A percentile compares a stretch with the other conserved stretches of the same genome.
phyloP scores from a whole-genome alignment of 2,888 invertebrate species.

The Sceliomorpha sp. region DNA sequence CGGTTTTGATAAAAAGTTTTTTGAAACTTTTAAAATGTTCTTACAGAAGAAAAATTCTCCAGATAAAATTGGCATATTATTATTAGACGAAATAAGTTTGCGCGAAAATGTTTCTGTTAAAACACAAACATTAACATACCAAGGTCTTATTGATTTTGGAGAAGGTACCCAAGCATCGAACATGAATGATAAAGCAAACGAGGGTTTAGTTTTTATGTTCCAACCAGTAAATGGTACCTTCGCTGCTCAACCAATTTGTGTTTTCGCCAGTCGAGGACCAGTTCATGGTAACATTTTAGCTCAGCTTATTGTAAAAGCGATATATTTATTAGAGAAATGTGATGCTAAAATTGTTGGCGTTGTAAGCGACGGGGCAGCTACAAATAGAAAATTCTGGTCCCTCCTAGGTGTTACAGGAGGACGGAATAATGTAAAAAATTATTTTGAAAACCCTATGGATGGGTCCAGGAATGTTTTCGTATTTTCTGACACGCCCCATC shows the following conservation, averaged over 20 bases:
- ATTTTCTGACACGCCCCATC: slow-evolving; percentile 56
- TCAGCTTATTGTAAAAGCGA: slow-evolving; percentile 36
- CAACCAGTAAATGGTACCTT: slow-evolving; percentile 7
- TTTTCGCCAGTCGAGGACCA: slow-evolving; percentile 22
- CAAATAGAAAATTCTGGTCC: slow-evolving; percentile 51
- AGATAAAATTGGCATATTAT: slow-evolving; percentile 14
- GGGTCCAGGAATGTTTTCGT: slow-evolving; percentile 39
- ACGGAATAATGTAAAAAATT: slow-evolving; percentile 32
- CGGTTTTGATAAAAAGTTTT: slow-evolving; percentile 11
- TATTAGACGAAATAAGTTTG: slow-evolving; percentile 47
- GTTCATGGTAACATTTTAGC: slow-evolving; percentile 27
- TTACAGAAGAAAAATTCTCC: no score
- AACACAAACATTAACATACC: slow-evolving; percentile 34
- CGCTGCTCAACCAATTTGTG: slow-evolving; percentile 23
- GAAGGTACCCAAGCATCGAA: slow-evolving; percentile 2
- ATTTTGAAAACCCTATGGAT: slow-evolving; percentile 44
- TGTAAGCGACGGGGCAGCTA: slow-evolving; percentile 47
- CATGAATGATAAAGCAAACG: slow-evolving; percentile 11
- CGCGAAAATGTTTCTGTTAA: slow-evolving; percentile 43
- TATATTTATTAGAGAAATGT: slow-evolving; percentile 33
- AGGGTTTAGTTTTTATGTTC: slow-evolving; percentile 25
- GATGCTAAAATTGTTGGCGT: slow-evolving; percentile 52
- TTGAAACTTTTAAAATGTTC: slow-evolving; percentile 4
- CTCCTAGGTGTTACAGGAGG: slow-evolving; percentile 41
- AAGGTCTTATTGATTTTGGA: slow-evolving; percentile 30